Percentiles rank a stretch among this genome's conserved stretches.
These are phyloP conservation scores for Buceros bicornis DNA, from an alignment of 2,797 vertebrate species.

Conservation along the genomic window DNA sequence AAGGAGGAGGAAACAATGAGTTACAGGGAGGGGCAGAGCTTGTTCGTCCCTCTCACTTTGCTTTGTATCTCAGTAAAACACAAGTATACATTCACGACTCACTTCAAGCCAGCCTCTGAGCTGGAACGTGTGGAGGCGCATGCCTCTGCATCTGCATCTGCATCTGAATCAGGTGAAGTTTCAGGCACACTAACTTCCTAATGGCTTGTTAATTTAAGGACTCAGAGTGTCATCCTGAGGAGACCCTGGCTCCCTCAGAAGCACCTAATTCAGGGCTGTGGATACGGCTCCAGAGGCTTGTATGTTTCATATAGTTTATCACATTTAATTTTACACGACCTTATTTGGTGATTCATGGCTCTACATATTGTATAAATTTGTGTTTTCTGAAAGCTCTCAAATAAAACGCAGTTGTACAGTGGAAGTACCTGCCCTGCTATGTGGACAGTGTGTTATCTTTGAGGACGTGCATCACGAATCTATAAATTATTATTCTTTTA, in stretches of 20 bases:
- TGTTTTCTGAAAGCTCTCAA: constrained; percentile 47
- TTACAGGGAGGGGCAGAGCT: not conserved
- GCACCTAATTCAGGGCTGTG: not conserved
- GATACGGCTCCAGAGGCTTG: not conserved
- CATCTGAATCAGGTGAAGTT: not conserved
- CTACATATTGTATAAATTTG: constrained; percentile 4
- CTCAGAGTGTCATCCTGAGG: not conserved
- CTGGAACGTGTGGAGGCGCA: not conserved
- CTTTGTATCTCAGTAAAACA: not conserved
- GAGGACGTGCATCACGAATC: not conserved
- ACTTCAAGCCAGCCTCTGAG: not conserved
- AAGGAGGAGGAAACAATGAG: not conserved
- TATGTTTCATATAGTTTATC: not conserved
- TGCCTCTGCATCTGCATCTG: not conserved
- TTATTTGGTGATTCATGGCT: not conserved
- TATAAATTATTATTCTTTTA: not conserved
- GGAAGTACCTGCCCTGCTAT: not conserved
- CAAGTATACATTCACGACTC: not conserved
- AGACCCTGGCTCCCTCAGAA: not conserved
- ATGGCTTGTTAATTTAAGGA: not conserved
- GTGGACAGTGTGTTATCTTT: not conserved
- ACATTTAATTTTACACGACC: not conserved
- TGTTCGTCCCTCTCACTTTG: not conserved
- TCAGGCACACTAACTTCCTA: not conserved
- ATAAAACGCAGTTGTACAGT: constrained; percentile 4